Base-by-base conservation (phyloP, 2,797 vertebrate genomes). In the Melanotaenia parkinsoni region DNA sequence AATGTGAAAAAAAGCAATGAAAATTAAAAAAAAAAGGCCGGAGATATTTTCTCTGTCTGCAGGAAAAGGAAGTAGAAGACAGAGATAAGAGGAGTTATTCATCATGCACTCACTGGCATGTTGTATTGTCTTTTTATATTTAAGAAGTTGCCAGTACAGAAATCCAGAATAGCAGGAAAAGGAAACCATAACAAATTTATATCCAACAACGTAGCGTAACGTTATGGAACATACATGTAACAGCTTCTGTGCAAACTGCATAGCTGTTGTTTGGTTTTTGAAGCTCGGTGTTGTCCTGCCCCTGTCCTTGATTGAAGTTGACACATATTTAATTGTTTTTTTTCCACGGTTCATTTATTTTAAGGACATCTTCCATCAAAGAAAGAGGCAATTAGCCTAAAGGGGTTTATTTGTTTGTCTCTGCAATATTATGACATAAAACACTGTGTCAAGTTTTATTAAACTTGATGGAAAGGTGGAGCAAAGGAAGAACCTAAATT, bases 21-120 rank as follows among this genome's bases (percentile, higher is more conserved):
- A 7, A 59, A n/a, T 45, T 10, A 20, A 14, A 18, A 18, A 14
- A 18, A 72, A 20, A 67, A 69, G 22, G 16, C 28, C 51, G 14
- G 45, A 70, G 32, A 63, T 38, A 63, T 76, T 77, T 82, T 84
- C 28, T 76, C 71, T 79, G 63, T 77, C 72, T 82, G 60, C 22
- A 57, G 61, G 68, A 66, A 14, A 72, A 80, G 79, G 13, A 65
- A 57, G 32, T 28, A 33, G 38, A 26, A 58, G 3, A 73, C 43
- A 59, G 2, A 28, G 18, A 7, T 43, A 60, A 57, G 58, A 67
- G 2, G 11, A 30, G 51, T 56, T 9, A 38, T 67, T 74, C 1
- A 47, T 63, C 30, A 73, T 58, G 38, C 9, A 2, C 40, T 57
- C 6, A 63, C 10, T 58, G 11, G 53, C 38, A 61, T 22, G 24